Evolutionary conservation across 2,797 vertebrate genomes (phyloP).

Genomic region (Buceros bicornis): DNA sequence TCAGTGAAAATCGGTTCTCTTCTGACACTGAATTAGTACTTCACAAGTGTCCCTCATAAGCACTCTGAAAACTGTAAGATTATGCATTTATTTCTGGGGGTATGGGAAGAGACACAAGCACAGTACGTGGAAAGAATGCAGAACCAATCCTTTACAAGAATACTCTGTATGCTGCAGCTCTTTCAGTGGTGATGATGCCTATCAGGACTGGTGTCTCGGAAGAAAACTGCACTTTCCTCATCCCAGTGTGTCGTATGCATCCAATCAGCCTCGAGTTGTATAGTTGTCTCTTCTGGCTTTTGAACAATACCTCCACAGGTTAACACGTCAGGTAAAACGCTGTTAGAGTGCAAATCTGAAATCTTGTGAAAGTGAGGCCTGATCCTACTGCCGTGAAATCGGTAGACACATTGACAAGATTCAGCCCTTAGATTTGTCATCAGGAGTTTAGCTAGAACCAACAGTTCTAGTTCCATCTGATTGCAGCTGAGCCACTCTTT

Average conservation of each 20-base stretch:
- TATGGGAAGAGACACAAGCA: not conserved
- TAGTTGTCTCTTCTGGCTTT: not conserved
- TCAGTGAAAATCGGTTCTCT: not conserved
- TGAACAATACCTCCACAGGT: not conserved
- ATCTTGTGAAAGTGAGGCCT: not conserved
- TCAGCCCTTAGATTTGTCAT: not conserved
- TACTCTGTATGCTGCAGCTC: not conserved
- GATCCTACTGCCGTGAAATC: not conserved
- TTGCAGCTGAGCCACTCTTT: not conserved
- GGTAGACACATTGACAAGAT: not conserved
- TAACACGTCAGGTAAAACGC: not conserved
- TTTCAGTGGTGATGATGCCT: not conserved
- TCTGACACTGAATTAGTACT: not conserved
- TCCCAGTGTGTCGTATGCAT: not conserved
- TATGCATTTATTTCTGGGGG: not conserved
- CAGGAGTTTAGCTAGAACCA: not conserved
- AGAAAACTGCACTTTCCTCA: not conserved
- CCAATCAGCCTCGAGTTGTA: not conserved
- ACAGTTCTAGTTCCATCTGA: not conserved
- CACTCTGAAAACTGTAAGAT: not conserved
- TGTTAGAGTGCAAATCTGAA: not conserved
- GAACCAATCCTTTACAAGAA: not conserved
- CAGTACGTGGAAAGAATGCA: not conserved
- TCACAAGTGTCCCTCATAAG: not conserved
- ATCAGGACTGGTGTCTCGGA: not conserved